Base-by-base conservation (phyloP, 2,797 vertebrate genomes). In the Microctenopoma steveboyesi region DNA sequence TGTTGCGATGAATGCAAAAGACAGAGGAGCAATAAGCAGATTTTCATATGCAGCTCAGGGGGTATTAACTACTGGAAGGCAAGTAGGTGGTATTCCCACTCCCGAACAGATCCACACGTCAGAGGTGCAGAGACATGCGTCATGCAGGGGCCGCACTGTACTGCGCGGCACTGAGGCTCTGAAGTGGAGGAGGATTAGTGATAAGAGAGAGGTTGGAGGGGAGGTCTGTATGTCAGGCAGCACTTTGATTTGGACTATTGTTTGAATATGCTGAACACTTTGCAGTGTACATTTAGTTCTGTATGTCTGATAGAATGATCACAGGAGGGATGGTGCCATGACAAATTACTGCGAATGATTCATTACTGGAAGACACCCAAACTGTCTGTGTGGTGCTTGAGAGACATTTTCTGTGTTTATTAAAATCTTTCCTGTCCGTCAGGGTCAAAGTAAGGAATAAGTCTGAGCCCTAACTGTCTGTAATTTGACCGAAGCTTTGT, bases 401-500 rank as follows among this genome's bases (percentile, higher is more conserved):
- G 2, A 3, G 7, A 50, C 5, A 14, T 46, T 61, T 53, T 50
- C 33, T 28, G 46, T 46, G 39, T 50, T 68, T 18, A 5, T 53
- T 57, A 43, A 73, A 68, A 46, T 56, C 9, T 22, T 33, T 11
- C 37, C 33, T 16, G 27, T 43, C 15, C 18, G 45, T 22, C 4
- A 4, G 46, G 37, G 43, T 55, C 14, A 53, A 45, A 51, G 15
- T 7, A 11, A 43, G 39, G 60, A 66, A 53, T 4, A 12, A 71
- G 52, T 25, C 50, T 48, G 56, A 77, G 75, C 58, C 45, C 58
- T 59, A 67, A 72, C 64, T 46, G 54, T 72, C 57, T 78, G 86
- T 86, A 82, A 86, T 83, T 72, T 85, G 85, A 86, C 76, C 65
- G 57, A 72, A 75, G 66, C 54, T 76, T 76, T 85, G 74, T 88